These are phyloP conservation scores for Tholera decimalis DNA, from an alignment of 2,888 invertebrate species.

Conservation along the genomic window DNA sequence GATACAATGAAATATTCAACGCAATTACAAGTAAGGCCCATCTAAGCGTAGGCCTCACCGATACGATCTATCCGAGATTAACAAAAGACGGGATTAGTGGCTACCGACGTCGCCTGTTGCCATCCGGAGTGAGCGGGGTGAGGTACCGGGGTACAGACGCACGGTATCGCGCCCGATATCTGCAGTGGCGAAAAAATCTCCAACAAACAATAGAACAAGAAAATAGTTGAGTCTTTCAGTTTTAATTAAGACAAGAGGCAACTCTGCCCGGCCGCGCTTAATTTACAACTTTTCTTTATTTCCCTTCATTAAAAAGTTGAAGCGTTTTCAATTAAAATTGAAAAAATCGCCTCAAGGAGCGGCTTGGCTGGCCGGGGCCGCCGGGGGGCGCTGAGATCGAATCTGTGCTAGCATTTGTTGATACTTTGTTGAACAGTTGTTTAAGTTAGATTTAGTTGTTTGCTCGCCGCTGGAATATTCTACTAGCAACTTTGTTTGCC, in stretches of 20 bases:
- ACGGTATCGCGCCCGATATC: conserved; percentile 62
- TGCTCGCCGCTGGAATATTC: conserved; percentile 45
- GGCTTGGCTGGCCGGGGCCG: conserved; percentile 39
- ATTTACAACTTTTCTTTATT: conserved; percentile 76
- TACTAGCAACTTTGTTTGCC: conserved; percentile 39
- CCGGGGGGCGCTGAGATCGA: conserved; percentile 54
- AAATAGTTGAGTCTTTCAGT: conserved; percentile 71
- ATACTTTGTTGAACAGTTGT: conserved; percentile 53
- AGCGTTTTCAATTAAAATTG: conserved; percentile 82
- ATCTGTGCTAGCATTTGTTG: conserved; percentile 55
- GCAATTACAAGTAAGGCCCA: conserved; percentile 49
- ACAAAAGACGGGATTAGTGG: conserved; percentile 49
- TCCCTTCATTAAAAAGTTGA: conserved; percentile 83
- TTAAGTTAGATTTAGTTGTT: conserved; percentile 56
- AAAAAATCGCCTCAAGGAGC: conserved; percentile 63
- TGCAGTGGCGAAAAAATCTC: conserved; percentile 49
- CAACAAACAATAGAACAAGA: conserved; percentile 72
- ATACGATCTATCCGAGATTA: conserved; percentile 56
- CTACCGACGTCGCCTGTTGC: conserved; percentile 32
- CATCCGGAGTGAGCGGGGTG: conserved; percentile 27
- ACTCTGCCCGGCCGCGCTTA: conserved; percentile 59
- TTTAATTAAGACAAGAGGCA: conserved; percentile 77
- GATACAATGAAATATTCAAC: conserved; percentile 37
- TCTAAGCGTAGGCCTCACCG: conserved; percentile 27
- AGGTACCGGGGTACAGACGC: conserved; percentile 42